Conservation (phyloP, 1,140 invertebrate genomes). For the Metopolophium dirhodum region DNA sequence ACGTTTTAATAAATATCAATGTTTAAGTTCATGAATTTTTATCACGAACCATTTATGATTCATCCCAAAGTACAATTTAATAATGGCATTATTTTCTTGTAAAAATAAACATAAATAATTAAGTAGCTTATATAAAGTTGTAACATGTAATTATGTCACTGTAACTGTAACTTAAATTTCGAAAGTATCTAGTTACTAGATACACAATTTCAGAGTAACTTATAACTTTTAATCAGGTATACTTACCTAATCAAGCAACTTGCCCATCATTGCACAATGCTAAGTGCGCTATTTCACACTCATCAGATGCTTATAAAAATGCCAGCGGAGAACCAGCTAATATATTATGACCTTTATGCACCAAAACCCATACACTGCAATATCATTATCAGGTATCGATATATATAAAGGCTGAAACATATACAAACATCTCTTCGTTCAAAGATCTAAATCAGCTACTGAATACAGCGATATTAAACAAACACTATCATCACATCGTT, state of each 20-base stretch:
- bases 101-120: neutral
- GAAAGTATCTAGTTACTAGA: neutral
- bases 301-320: neutral
- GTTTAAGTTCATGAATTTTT: neutral
- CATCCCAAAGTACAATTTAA: no score
- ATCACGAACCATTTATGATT: no score
- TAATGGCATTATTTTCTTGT: neutral
- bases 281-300: neutral
- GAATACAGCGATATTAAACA: neutral
- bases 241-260: neutral
- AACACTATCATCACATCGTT: constrained; percentile 2
- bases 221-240: neutral
- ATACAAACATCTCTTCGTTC: neutral
- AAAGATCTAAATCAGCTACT: neutral
- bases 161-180: neutral
- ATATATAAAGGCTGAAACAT: neutral
- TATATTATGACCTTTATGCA: neutral
- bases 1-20: neutral
- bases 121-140: neutral
- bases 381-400: neutral
- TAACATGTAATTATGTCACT: neutral
- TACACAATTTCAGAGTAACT: neutral
- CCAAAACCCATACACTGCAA: neutral
- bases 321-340: neutral
- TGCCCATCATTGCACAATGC: neutral